phyloP scores from a whole-genome alignment of 2,797 vertebrate species.

The Rousettus madagascariensis region DNA sequence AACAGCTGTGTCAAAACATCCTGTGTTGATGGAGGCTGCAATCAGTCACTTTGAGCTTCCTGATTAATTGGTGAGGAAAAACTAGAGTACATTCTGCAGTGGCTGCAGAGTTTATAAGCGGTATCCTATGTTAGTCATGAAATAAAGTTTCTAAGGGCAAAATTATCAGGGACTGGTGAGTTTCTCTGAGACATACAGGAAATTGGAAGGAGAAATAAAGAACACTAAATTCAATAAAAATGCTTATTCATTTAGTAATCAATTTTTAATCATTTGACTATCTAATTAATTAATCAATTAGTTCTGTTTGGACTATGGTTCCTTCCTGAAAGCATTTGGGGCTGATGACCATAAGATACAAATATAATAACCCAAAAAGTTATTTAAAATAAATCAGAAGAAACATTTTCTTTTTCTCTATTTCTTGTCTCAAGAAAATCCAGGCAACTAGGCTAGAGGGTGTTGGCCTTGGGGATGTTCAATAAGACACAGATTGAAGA shows the following conservation, averaged over 20 bases:
- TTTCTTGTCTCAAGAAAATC: conserved; percentile 1
- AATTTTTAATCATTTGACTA: conserved; percentile 71
- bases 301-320: conserved; percentile 63
- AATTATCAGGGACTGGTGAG: conserved; percentile 24
- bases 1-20: conserved; percentile 69
- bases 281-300: conserved; percentile 68
- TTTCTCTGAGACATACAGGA: conserved; percentile 64
- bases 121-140: neutral
- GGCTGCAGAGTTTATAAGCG: neutral
- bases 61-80: conserved; percentile 31
- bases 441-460: neutral
- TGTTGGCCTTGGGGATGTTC: neutral
- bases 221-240: conserved; percentile 66
- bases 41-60: conserved; percentile 53
- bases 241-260: conserved; percentile 61
- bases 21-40: conserved; percentile 54
- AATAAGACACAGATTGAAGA: neutral
- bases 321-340: conserved; percentile 66
- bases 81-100: neutral
- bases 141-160: conserved; percentile 42
- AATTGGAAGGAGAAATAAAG: conserved; percentile 59
- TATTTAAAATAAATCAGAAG: conserved; percentile 34
- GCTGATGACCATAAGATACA: conserved; percentile 7
- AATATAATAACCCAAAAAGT: neutral
- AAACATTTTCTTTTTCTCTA: neutral